Evolutionary conservation across 2,888 invertebrate genomes (phyloP).

Genomic region (Euclidia mi): DNA sequence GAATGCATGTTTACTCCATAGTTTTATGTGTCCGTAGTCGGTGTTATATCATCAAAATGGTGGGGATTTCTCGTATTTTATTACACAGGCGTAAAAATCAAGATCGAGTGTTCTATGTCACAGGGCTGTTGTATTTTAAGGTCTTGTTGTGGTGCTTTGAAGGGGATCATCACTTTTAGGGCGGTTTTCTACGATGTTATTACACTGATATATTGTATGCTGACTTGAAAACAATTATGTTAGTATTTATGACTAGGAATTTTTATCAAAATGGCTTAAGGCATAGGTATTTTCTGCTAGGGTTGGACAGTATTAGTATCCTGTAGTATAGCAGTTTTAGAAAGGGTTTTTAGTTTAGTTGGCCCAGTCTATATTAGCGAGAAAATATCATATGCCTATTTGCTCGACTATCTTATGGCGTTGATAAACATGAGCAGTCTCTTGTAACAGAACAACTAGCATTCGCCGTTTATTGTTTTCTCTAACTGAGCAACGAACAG

Average conservation of each 20-base stretch:
- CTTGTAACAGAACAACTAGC: no score
- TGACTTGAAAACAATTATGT: conserved; percentile 11
- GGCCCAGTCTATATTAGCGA: no score
- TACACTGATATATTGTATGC: conserved; percentile 11
- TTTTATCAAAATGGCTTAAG: no score
- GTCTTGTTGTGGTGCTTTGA: conserved; percentile 59
- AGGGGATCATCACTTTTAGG: conserved; percentile 56
- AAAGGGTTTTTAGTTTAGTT: no score
- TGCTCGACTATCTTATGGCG: no score
- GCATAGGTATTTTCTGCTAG: no score
- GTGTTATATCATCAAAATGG: conserved; percentile 79
- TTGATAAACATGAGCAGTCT: no score
- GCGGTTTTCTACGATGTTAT: conserved; percentile 34
- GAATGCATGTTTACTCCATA: conserved; percentile 42
- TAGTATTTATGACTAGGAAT: not conserved
- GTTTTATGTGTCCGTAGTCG: conserved; percentile 83
- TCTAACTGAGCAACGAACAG: no score
- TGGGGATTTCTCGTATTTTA: conserved; percentile 81
- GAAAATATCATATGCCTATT: no score
- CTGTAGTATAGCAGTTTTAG: no score
- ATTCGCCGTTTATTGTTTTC: no score
- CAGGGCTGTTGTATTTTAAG: conserved; percentile 63
- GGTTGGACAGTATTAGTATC: no score
- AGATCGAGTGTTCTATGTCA: conserved; percentile 68
- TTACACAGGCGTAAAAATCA: conserved; percentile 80